Evolutionary conservation across 37 sponge, comb jelly and placozoan genomes (phyloP).

Genomic region (Haliclona indistincta): DNA sequence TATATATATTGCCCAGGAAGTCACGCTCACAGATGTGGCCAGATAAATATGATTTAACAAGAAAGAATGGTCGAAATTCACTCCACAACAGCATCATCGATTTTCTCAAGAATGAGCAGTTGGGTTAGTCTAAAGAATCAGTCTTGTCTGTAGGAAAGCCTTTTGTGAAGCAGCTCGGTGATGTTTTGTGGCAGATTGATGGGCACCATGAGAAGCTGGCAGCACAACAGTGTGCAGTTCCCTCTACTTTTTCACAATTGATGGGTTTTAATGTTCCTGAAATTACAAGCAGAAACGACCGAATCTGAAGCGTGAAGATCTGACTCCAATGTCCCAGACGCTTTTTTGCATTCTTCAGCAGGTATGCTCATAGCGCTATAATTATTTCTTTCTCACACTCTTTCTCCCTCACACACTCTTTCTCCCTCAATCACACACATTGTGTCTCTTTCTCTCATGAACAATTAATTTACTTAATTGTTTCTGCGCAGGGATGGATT

Average conservation of each 20-base stretch:
- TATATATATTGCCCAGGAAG: no score
- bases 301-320: not conserved
- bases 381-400: no score
- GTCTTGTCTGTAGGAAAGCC: no score
- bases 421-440: not conserved
- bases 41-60: slow-evolving; percentile 9
- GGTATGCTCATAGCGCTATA: not conserved
- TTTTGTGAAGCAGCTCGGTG: not conserved
- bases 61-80: slow-evolving; percentile 2
- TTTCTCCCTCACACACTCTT: no score
- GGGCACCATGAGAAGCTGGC: slow-evolving; percentile 3
- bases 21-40: no score
- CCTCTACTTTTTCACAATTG: not conserved
- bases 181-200: slow-evolving; percentile 11
- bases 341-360: not conserved
- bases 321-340: not conserved
- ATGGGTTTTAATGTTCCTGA: slow-evolving; percentile 11
- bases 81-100: slow-evolving; percentile 15
- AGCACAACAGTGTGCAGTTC: not conserved
- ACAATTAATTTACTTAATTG: no score
- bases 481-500: slow-evolving; percentile 6
- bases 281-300: not conserved
- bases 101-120: not conserved
- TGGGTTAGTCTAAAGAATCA: slow-evolving; percentile 16
- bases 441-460: not conserved